phyloP scores from a whole-genome alignment of 2,113 vertebrate species.

The Vicugna pacos region DNA sequence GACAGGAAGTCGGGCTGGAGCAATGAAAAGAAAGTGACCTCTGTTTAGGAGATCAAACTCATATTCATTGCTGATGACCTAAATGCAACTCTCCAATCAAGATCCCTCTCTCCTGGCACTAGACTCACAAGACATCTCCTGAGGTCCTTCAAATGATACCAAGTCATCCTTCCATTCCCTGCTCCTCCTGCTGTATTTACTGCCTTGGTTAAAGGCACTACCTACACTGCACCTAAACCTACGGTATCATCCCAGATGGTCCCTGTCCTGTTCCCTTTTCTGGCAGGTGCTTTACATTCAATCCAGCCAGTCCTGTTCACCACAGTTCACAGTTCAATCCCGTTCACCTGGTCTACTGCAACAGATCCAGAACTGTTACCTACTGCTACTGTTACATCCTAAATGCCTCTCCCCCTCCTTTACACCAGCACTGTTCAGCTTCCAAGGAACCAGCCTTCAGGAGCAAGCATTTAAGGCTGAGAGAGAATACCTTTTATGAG shows the following conservation, averaged over 20 bases:
- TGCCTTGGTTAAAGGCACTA: not conserved
- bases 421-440: not conserved
- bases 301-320: not conserved
- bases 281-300: not conserved
- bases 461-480: not conserved
- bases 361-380: not conserved
- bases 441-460: conserved; percentile 3
- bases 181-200: not conserved
- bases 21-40: not conserved
- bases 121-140: not conserved
- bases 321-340: not conserved
- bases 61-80: not conserved
- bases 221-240: not conserved
- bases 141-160: not conserved
- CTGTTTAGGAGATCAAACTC: not conserved
- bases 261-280: not conserved
- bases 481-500: not conserved
- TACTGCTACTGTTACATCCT: not conserved
- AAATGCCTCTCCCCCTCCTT: not conserved
- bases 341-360: not conserved
- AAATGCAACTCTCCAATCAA: not conserved
- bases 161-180: not conserved
- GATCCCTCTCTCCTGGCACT: not conserved
- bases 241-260: not conserved
- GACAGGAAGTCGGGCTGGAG: not conserved